These are phyloP conservation scores for Oreochromis aureus DNA, from an alignment of 2,113 vertebrate species.

Conservation along the genomic window DNA sequence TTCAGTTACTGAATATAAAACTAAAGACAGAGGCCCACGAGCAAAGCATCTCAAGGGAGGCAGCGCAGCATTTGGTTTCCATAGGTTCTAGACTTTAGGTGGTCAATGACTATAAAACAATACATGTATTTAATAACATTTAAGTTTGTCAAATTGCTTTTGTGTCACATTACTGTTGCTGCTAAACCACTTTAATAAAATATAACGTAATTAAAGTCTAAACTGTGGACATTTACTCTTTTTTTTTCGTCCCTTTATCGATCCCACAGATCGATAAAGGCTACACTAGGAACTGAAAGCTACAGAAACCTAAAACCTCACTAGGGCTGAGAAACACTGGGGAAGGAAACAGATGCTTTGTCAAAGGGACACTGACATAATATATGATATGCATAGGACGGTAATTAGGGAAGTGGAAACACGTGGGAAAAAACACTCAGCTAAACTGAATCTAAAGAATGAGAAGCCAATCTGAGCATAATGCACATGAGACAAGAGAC, in stretches of 20 bases:
- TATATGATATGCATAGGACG: background rate
- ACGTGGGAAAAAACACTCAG: background rate
- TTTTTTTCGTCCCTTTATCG: background rate
- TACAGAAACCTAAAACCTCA: background rate
- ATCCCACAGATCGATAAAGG: background rate
- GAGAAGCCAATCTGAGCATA: background rate
- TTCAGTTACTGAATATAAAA: background rate
- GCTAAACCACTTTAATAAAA: background rate
- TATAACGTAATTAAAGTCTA: background rate
- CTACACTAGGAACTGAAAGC: background rate
- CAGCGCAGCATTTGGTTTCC: background rate
- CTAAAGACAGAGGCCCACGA: background rate
- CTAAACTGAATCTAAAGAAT: background rate
- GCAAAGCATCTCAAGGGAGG: background rate
- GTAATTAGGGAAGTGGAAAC: background rate
- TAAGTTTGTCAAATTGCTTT: background rate
- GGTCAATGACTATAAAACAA: background rate
- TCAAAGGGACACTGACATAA: background rate
- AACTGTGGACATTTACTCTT: background rate
- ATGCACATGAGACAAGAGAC: too few species aligned
- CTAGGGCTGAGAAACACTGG: background rate
- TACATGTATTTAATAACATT: background rate
- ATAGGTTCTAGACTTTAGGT: background rate
- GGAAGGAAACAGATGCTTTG: background rate
- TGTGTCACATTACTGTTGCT: background rate